Percentiles rank a stretch among this genome's conserved stretches.
phyloP scores from a whole-genome alignment of 2,797 vertebrate species.

The Cyclopterus lumpus region DNA sequence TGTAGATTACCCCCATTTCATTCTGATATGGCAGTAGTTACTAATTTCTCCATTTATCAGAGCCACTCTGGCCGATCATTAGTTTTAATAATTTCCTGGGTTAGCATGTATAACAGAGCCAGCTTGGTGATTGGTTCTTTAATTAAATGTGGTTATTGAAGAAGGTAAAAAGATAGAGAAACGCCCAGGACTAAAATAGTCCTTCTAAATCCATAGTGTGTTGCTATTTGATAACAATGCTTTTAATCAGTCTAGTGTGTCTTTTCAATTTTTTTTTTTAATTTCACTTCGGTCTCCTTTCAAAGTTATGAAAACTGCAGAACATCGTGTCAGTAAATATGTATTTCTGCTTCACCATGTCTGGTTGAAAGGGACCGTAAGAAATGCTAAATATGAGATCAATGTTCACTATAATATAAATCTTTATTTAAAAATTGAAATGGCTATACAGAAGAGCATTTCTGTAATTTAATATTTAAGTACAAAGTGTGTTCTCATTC shows the following conservation, averaged over 20 bases:
- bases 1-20: conserved; percentile 11
- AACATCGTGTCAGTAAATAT: not conserved
- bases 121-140: conserved; percentile 39
- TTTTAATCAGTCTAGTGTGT: not conserved
- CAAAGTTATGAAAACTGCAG: not conserved
- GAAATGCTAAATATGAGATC: not conserved
- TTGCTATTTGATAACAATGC: not conserved
- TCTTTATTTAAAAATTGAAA: not conserved
- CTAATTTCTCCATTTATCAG: conserved; percentile 31
- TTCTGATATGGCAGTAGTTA: conserved; percentile 18
- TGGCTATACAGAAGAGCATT: not conserved
- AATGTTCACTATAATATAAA: not conserved
- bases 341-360: not conserved
- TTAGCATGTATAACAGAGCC: conserved; percentile 44
- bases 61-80: conserved; percentile 20
- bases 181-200: conserved; percentile 16
- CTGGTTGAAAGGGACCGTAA: not conserved
- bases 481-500: conserved; percentile 18
- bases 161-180: conserved; percentile 17
- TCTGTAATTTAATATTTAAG: not conserved
- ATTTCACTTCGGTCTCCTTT: not conserved
- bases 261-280: not conserved
- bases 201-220: not conserved
- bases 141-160: conserved; percentile 48
- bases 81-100: conserved; percentile 33